A percentile compares a stretch with the other conserved stretches of the same genome.
Conservation (phyloP, 2,888 invertebrate species). For the Leucozona laternaria region DNA sequence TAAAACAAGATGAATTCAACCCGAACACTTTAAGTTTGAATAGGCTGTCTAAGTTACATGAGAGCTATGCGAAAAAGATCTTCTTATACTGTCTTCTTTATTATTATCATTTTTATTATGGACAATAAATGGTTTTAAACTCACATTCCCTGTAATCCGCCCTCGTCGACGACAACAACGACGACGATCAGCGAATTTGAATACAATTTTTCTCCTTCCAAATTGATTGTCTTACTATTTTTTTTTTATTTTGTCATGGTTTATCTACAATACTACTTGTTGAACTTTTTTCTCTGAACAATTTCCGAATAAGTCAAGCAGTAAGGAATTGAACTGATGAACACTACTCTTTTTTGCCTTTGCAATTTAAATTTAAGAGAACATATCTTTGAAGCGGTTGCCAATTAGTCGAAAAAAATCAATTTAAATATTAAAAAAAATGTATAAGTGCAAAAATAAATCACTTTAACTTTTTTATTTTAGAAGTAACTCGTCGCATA, state of each 20-base stretch:
- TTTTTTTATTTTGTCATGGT: slow-evolving; percentile 41
- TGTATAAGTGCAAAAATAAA: too few species aligned
- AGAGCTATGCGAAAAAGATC: slow-evolving; percentile 52
- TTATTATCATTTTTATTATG: slow-evolving; percentile 53
- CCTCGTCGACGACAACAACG: slow-evolving; percentile 40
- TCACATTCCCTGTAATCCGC: slow-evolving; percentile 69
- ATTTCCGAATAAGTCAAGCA: slow-evolving; percentile 62
- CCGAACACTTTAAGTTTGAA: slow-evolving; percentile 48
- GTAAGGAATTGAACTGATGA: slow-evolving; percentile 56
- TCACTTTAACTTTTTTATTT: too few species aligned
- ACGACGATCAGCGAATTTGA: slow-evolving; percentile 66
- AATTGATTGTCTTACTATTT: slow-evolving; percentile 63
- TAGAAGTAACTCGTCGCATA: too few species aligned
- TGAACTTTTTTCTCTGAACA: slow-evolving; percentile 51
- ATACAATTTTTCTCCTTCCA: slow-evolving; percentile 56
- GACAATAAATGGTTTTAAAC: slow-evolving; percentile 72
- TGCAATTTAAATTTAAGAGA: slow-evolving; percentile 32
- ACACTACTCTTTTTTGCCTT: slow-evolving; percentile 44
- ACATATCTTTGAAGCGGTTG: neutral
- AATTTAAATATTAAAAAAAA: neutral
- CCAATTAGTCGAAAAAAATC: neutral
- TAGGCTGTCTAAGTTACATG: slow-evolving; percentile 44
- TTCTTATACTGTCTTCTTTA: slow-evolving; percentile 43
- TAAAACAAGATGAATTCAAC: slow-evolving; percentile 34
- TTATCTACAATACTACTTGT: slow-evolving; percentile 47